Percentiles rank a stretch among this genome's conserved stretches.
These are phyloP conservation scores for western clawed frog (Xenopus tropicalis) DNA, from an alignment of 2,113 vertebrate species.

Conservation along the genomic window UCB_Xtro_10.0 CM004444.2:84557001-84557500, in stretches of 20 bases:
- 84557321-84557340: neutral
- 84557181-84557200: slow-evolving; percentile 24
- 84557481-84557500: too few relatives aligned
- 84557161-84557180: slow-evolving; percentile 27
- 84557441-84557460: too few relatives aligned
- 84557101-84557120: slow-evolving; percentile 35
- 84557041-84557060: slow-evolving; percentile 39
- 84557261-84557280: neutral
- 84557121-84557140: slow-evolving; percentile 43
- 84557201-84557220: slow-evolving; percentile 18
- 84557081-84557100: slow-evolving; percentile 33
- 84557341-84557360: too few relatives aligned
- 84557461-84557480: too few relatives aligned
- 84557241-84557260: slow-evolving; percentile 1
- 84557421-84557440: too few relatives aligned
- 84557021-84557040: slow-evolving; percentile 41
- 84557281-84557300: slow-evolving; percentile 3
- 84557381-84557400: too few relatives aligned
- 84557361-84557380: too few relatives aligned
- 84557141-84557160: slow-evolving; percentile 42
- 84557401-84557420: too few relatives aligned
- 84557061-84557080: slow-evolving; percentile 43
- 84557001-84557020: slow-evolving; percentile 35
- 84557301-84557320: neutral
- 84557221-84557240: slow-evolving; percentile 6